Evolutionary conservation across 2,113 vertebrate genomes (phyloP).

Genomic region (Vombatus ursinus): DNA sequence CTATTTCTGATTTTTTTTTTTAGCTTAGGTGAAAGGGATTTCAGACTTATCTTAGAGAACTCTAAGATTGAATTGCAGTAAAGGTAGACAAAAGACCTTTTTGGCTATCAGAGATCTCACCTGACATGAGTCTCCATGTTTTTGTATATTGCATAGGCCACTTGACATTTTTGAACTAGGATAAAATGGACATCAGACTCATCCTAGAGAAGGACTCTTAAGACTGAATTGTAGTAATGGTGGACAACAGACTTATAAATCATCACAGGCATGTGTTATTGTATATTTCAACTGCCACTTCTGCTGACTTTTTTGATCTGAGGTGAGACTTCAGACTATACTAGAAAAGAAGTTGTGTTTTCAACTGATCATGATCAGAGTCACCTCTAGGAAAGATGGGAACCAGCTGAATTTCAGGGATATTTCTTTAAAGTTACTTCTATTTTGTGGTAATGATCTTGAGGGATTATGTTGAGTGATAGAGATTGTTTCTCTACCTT

Average conservation of each 20-base stretch:
- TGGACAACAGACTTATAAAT: background rate
- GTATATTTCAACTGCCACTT: background rate
- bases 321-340: background rate
- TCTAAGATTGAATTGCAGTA: background rate
- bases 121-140: background rate
- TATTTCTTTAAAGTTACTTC: background rate
- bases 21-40: background rate
- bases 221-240: background rate
- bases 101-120: background rate
- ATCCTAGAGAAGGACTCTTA: background rate
- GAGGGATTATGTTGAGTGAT: background rate
- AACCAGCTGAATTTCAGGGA: background rate
- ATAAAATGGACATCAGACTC: background rate
- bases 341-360: background rate
- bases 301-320: background rate
- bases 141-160: background rate
- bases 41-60: background rate
- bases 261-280: background rate
- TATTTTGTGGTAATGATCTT: background rate
- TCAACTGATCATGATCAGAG: background rate
- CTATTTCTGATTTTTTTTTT: background rate
- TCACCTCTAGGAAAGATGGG: background rate
- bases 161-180: background rate
- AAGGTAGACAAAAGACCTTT: background rate
- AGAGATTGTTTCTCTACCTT: background rate